Evolutionary conservation across 2,113 vertebrate genomes (phyloP).

Genomic region (Larimichthys crocea): DNA sequence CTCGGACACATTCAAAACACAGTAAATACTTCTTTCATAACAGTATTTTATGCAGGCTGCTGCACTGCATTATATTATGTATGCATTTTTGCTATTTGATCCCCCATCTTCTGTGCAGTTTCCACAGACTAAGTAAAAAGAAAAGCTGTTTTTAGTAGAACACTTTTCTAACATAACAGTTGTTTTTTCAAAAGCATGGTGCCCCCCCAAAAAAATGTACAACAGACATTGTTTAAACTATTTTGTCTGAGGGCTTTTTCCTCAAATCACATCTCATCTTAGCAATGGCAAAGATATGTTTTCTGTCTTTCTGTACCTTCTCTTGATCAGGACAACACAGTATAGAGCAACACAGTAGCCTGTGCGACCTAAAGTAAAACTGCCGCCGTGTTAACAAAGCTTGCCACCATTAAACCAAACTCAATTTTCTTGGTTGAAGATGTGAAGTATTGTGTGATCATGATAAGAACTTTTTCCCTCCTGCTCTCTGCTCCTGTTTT

Average conservation of each 20-base stretch:
- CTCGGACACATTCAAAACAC: background rate
- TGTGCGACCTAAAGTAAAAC: conserved; percentile 28
- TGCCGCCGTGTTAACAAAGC: conserved; percentile 5
- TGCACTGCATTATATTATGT: background rate
- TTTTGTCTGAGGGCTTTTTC: background rate
- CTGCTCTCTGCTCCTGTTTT: conserved; percentile 55
- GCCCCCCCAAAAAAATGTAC: background rate
- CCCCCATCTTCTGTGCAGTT: background rate
- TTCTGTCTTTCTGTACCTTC: conserved; percentile 1
- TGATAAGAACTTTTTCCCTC: conserved; percentile 53
- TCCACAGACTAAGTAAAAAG: background rate
- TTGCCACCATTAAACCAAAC: conserved; percentile 23
- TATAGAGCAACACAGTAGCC: conserved; percentile 15
- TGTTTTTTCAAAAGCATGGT: background rate
- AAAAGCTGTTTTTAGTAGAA: background rate
- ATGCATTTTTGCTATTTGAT: background rate
- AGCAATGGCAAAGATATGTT: background rate
- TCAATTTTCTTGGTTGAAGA: conserved; percentile 41
- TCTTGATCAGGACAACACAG: conserved; percentile 8
- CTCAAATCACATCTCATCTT: conserved; percentile 12
- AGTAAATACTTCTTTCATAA: conserved; percentile 1
- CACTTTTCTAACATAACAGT: background rate
- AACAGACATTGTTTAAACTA: background rate
- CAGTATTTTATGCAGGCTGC: background rate
- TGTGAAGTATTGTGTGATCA: conserved; percentile 49